A percentile compares a stretch with the other conserved stretches of the same genome.
These are phyloP conservation scores for Uropsilus gracilis DNA, from an alignment of 2,113 vertebrate genomes.

Conservation along the genomic window DNA sequence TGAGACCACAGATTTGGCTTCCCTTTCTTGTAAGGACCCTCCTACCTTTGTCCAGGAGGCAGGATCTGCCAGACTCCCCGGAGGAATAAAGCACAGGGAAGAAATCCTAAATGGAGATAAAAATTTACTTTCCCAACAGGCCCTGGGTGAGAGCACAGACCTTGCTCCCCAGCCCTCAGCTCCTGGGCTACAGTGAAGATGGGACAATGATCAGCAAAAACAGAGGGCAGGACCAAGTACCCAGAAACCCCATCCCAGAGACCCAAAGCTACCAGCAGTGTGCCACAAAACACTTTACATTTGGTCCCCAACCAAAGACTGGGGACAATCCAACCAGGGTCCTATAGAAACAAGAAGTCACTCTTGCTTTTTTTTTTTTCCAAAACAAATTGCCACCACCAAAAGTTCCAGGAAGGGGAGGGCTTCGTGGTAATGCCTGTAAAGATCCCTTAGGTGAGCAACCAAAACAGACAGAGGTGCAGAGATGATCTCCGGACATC, in stretches of 20 bases:
- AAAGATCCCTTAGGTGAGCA: neutral
- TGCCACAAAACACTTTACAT: neutral
- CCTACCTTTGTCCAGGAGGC: neutral
- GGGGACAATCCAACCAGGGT: neutral
- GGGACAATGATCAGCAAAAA: neutral
- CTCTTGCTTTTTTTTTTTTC: neutral
- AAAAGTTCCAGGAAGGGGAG: neutral
- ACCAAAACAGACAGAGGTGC: neutral
- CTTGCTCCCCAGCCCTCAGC: neutral
- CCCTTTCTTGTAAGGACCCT: neutral
- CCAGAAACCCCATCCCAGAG: neutral
- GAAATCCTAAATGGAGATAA: neutral
- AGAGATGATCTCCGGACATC: neutral
- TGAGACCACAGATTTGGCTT: neutral
- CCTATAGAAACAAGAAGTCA: neutral
- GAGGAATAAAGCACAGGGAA: neutral
- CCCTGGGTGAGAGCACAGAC: neutral
- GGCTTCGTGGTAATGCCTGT: neutral
- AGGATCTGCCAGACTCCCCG: neutral
- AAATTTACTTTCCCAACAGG: neutral
- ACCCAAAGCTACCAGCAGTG: neutral
- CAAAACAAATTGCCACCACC: neutral
- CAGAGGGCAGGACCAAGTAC: neutral
- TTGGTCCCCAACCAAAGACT: neutral
- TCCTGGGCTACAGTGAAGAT: neutral